A percentile compares a stretch with the other conserved stretches of the same genome.
phyloP scores from a whole-genome alignment of 2,888 invertebrate genomes.

The Drosophila prostipennis region DNA sequence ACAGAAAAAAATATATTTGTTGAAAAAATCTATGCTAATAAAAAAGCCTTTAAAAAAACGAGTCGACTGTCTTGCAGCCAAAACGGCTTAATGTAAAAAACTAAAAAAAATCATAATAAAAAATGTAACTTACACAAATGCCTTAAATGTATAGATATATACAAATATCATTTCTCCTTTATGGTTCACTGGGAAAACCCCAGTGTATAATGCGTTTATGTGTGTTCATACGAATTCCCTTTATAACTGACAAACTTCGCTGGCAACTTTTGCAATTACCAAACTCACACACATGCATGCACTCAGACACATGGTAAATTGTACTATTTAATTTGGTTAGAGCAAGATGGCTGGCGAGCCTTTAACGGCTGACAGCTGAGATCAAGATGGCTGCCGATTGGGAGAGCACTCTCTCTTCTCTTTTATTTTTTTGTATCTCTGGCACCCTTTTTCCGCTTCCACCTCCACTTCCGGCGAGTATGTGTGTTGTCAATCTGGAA shows the following conservation, averaged over 20 bases:
- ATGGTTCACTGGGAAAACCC: too few species aligned
- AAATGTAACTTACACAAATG: too few species aligned
- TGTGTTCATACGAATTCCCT: conserved; percentile 43
- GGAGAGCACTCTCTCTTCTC: not conserved
- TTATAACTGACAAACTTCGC: conserved; percentile 53
- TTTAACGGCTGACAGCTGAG: conserved; percentile 36
- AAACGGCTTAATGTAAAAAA: too few species aligned
- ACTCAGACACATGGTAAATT: conserved; percentile 30
- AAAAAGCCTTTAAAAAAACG: too few species aligned
- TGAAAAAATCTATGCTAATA: too few species aligned
- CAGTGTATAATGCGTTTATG: conserved; percentile 33
- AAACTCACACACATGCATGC: conserved; percentile 43
- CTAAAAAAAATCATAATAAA: too few species aligned
- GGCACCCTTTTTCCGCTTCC: conserved; percentile 7
- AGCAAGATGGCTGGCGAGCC: conserved; percentile 22
- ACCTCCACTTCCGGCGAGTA: not conserved
- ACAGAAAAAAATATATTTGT: not conserved
- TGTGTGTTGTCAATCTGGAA: conserved; percentile 54
- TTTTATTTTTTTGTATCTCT: not conserved
- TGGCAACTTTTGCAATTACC: conserved; percentile 69
- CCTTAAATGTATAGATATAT: too few species aligned
- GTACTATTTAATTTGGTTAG: conserved; percentile 40
- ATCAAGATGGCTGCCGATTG: conserved; percentile 38
- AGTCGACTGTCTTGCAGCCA: too few species aligned
- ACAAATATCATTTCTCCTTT: not conserved